Base-by-base conservation (phyloP, 2,113 vertebrate genomes). In the Craseonycteris thonglongyai region DNA sequence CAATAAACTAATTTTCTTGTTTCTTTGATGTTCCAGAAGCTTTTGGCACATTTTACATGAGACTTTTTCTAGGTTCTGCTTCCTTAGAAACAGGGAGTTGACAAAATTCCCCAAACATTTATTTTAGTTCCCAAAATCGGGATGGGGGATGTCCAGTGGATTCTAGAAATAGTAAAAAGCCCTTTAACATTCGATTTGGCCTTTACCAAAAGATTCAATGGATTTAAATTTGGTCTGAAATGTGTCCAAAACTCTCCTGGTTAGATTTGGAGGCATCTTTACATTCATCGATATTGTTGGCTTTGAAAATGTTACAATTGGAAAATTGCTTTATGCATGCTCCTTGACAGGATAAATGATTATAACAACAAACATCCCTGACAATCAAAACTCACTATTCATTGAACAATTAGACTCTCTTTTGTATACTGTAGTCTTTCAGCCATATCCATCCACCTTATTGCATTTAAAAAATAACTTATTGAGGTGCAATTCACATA, bases 11-110 rank as follows among this genome's bases (percentile, higher is more conserved):
- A 93, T 86, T 66, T 54, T 40, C 85, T 94, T 74, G 49, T 78
- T 94, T 92, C 58, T 59, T 69, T 58, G 92, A 86, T 87, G 89
- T 89, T 65, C 65, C 88, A 86, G 84, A 95, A 94, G 13, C 24
- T 88, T 95, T 75, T 95, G 84, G 75, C 78, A 95, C 51, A 82
- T 92, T 91, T 96, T 92, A 59, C 74, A 80, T 58, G 59, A 93
- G 58, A 65, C n/a, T n/a, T 85, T 96, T 96, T 93, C 72, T 95
- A 89, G 74, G 40, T 83, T 93, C 76, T 92, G 93, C 82, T 92
- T 95, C 86, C 58, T 91, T 92, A 95, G 91, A 95, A 96, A 90
- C 79, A 95, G 82, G 74, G 96, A 97, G 76, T 96, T 93, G 74
- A 96, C 40, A 59, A 87, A 93, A 97, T 85, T 24, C 42, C 4